These are phyloP conservation scores for Aphelenchoides bicaudatus DNA, from an alignment of 2,888 invertebrate genomes.

Conservation along the genomic window DNA sequence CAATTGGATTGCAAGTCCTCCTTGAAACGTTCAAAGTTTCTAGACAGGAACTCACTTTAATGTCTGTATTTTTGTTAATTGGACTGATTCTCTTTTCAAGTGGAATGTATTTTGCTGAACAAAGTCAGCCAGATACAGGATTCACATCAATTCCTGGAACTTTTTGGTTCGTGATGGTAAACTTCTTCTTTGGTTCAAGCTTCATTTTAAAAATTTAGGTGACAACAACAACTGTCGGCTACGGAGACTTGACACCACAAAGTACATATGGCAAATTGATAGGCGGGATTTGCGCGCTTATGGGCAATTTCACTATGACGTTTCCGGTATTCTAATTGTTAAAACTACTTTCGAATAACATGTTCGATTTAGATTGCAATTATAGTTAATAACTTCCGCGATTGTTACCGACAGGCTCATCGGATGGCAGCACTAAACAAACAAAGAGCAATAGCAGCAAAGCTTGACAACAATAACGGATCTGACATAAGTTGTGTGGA, in stretches of 20 bases:
- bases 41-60: conserved; percentile 55
- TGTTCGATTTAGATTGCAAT: background rate
- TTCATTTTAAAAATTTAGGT: background rate
- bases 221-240: conserved; percentile 27
- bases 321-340: conserved; percentile 59
- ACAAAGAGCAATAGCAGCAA: background rate
- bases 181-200: background rate
- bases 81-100: conserved; percentile 62
- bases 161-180: conserved; percentile 34
- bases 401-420: conserved; percentile 10
- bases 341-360: background rate
- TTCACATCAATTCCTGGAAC: conserved; percentile 56
- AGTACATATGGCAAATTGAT: conserved; percentile 61
- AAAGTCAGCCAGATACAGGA: conserved; percentile 56
- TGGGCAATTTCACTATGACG: conserved; percentile 63
- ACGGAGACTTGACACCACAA: conserved; percentile 61
- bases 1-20: conserved; percentile 64
- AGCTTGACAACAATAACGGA: background rate
- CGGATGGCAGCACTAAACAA: conserved; percentile 4
- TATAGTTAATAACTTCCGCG: conserved; percentile 5
- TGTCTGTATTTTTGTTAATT: conserved; percentile 62
- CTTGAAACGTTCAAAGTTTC: conserved; percentile 64
- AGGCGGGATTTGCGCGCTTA: conserved; percentile 61
- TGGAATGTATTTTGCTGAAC: conserved; percentile 64
- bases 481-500: background rate